Conservation (phyloP, 2,113 vertebrate species). For the Sapajus apella region DNA sequence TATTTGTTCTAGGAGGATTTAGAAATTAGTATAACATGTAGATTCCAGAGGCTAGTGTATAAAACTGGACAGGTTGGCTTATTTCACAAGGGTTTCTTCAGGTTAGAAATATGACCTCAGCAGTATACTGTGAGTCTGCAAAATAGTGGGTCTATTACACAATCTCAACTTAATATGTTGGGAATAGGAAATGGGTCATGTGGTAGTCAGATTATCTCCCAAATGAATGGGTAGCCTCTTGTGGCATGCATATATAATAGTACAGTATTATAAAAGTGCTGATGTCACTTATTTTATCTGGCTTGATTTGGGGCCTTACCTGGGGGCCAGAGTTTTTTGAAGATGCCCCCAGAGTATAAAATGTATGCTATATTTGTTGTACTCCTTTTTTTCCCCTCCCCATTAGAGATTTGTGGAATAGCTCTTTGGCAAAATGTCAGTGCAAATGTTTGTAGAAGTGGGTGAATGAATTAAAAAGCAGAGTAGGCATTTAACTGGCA, state of each 20-base stretch:
- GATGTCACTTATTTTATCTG: neutral
- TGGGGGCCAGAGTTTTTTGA: neutral
- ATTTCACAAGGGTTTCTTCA: constrained; percentile 4
- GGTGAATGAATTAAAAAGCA: constrained; percentile 61
- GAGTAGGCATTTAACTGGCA: constrained; percentile 68
- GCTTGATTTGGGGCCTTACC: neutral
- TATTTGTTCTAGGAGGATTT: neutral
- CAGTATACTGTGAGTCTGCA: neutral
- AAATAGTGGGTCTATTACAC: neutral
- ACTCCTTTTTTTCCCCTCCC: neutral
- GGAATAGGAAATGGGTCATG: neutral
- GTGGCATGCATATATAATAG: neutral
- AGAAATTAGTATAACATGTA: neutral
- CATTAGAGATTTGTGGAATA: neutral
- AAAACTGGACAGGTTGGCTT: neutral
- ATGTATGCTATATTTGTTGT: neutral
- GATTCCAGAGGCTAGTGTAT: neutral
- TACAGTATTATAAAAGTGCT: neutral
- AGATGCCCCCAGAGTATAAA: constrained; percentile 9
- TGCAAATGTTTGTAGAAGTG: constrained; percentile 57
- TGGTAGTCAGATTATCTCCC: neutral
- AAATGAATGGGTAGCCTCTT: neutral
- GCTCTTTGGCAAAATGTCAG: constrained; percentile 58
- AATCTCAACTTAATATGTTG: neutral
- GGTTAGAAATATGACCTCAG: neutral